Base-by-base conservation (phyloP, 2,797 vertebrate genomes). In the Anabas testudineus region DNA sequence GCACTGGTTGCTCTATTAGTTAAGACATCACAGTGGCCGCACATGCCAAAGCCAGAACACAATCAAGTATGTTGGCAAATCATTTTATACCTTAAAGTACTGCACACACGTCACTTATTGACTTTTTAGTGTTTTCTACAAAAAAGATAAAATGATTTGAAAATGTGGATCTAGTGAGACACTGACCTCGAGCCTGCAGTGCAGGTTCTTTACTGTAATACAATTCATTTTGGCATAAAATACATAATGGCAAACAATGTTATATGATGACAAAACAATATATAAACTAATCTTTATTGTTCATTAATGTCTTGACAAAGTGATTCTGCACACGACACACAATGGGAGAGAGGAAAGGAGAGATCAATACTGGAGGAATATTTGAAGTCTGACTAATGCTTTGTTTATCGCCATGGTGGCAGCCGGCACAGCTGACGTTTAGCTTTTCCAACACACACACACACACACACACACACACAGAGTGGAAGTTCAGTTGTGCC, bases 341-440 rank as follows among this genome's bases (percentile, higher is more conserved):
- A 36, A 4, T 16, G 22, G 41, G 55, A 66, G 53, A 60, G 19
- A 66, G 15, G 58, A 46, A 61, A 62, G 60, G 8, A 34, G 22
- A 34, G 28, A 74, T 78, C 32, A 58, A 54, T 54, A 3, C 24
- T 64, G 49, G 24, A 43, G 22, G 49, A 59, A 28, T 52, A 46
- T 64, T 58, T 85, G 12, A 74, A 68, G 73, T 76, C 56, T 76
- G 81, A 81, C 47, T 61, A 52, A 74, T 16, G 41, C 61, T 67
- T 39, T 37, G 45, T 62, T 62, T 66, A 57, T 74, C 16, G 37
- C 26, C 30, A 19, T 52, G 3, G 59, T 87, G 82, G 76, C 53
- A 71, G 56, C 54, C 37, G 26, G 65, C 73, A 81, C 85, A 82
- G 84, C 82, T 88, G 82, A 84, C 69, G 62, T 67, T 75, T 21